phyloP scores from a whole-genome alignment of 2,797 vertebrate genomes.

The Ceryle rudis region DNA sequence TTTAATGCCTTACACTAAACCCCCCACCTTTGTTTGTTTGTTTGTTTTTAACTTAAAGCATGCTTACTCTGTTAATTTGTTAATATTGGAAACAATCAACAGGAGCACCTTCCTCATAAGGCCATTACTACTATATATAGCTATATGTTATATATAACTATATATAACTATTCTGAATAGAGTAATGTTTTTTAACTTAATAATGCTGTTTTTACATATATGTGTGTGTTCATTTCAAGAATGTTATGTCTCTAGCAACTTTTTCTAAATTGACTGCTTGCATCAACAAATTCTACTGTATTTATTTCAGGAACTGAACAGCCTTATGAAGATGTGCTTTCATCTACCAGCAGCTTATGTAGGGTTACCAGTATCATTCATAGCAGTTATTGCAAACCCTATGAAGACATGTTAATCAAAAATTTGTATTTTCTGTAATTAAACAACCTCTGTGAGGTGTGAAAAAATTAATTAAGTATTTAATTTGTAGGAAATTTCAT shows the following conservation, averaged over 20 bases:
- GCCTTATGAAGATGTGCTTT: constrained; percentile 63
- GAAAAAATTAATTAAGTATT: background rate
- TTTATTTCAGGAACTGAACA: background rate
- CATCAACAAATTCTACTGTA: background rate
- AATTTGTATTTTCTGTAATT: background rate
- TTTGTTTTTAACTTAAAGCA: background rate
- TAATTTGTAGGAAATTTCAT: background rate
- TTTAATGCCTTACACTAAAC: background rate
- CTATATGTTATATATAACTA: background rate
- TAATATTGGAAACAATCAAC: constrained; percentile 9
- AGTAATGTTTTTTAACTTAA: background rate
- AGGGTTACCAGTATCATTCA: constrained; percentile 41
- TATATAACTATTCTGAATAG: accelerated
- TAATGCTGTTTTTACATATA: background rate
- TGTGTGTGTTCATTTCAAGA: background rate
- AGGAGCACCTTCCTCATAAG: constrained; percentile 35
- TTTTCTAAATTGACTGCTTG: background rate
- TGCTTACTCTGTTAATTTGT: constrained; percentile 61
- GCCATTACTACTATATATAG: background rate
- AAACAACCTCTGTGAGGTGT: background rate
- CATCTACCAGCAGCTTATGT: constrained; percentile 72
- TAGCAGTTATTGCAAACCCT: background rate
- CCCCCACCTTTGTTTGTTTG: background rate
- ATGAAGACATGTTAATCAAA: background rate
- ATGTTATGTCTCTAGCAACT: accelerated